A percentile compares a stretch with the other conserved stretches of the same genome.
These are phyloP conservation scores for Muraenolepis orangiensis DNA, from an alignment of 2,797 vertebrate genomes.

Conservation along the genomic window DNA sequence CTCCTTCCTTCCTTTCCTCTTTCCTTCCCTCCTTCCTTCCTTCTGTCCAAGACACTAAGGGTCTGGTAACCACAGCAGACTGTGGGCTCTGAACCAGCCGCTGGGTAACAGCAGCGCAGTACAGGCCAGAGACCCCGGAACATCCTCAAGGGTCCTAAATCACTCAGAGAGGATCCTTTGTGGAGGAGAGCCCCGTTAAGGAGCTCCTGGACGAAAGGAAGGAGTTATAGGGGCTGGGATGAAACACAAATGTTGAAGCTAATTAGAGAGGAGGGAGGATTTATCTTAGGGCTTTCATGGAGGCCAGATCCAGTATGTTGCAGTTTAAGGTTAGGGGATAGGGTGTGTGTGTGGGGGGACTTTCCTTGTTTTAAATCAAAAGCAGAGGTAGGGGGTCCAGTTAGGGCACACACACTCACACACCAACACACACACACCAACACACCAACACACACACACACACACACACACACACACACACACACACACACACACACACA, in stretches of 20 bases:
- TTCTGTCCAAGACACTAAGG: constrained; percentile 22
- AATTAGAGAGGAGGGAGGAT: neutral
- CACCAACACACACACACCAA: neutral
- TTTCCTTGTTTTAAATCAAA: neutral
- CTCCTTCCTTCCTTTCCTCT: constrained; percentile 13
- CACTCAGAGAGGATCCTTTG: constrained; percentile 49
- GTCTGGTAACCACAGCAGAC: constrained; percentile 33
- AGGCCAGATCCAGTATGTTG: neutral
- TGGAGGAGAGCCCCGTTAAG: constrained; percentile 44
- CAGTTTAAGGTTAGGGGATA: neutral
- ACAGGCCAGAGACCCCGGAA: constrained; percentile 30
- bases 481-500: constrained; percentile 9
- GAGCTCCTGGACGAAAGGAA: constrained; percentile 16
- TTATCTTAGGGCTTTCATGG: neutral
- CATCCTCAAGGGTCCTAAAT: constrained; percentile 46
- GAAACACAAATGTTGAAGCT: constrained; percentile 44
- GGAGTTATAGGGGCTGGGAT: neutral
- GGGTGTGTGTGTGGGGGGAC: neutral
- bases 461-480: neutral
- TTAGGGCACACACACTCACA: neutral
- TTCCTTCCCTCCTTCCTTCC: constrained; percentile 17
- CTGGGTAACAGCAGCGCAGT: constrained; percentile 38
- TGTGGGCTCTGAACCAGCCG: constrained; percentile 30
- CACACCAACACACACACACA: neutral
- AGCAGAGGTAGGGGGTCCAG: neutral